Percentiles rank a stretch among this genome's conserved stretches.
Evolutionary conservation across 2,797 vertebrate genomes (phyloP).

Genomic region (Microctenopoma stevenorrisi): DNA sequence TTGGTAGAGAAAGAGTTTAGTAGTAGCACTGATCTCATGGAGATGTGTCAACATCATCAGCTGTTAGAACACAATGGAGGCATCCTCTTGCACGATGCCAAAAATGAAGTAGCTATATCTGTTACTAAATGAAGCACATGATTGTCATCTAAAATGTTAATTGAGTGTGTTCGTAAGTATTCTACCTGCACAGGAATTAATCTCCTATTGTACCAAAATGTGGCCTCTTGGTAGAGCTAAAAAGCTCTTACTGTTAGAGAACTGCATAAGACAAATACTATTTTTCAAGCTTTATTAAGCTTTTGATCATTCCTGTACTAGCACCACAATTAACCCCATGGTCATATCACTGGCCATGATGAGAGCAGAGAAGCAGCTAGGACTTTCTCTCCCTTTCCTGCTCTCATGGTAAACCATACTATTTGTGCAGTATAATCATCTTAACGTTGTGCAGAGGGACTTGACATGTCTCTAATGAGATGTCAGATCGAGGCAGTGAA

Average conservation of each 20-base stretch:
- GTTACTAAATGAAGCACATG: background rate
- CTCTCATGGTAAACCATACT: conserved; percentile 33
- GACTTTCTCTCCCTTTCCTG: conserved; percentile 28
- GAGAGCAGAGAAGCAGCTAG: conserved; percentile 29
- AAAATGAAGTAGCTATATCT: background rate
- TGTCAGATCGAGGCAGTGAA: conserved; percentile 46
- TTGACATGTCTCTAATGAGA: conserved; percentile 66
- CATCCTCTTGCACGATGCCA: background rate
- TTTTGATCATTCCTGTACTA: conserved; percentile 28
- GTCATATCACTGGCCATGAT: conserved; percentile 43
- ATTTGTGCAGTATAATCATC: conserved; percentile 51
- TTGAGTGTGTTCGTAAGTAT: background rate
- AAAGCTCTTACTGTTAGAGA: conserved; percentile 19
- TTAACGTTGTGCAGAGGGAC: conserved; percentile 38
- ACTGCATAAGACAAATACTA: conserved; percentile 19
- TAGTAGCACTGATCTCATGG: conserved; percentile 2
- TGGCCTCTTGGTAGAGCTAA: conserved; percentile 7
- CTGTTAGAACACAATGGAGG: background rate
- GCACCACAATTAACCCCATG: conserved; percentile 58
- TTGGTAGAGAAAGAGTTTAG: conserved; percentile 8
- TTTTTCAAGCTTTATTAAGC: conserved; percentile 32
- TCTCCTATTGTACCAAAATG: conserved; percentile 5
- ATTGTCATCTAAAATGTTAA: background rate
- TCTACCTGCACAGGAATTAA: background rate
- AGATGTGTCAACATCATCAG: conserved; percentile 19